A percentile compares a stretch with the other conserved stretches of the same genome.
phyloP scores from a whole-genome alignment of 2,888 invertebrate genomes.

The Drosophila anomelani region DNA sequence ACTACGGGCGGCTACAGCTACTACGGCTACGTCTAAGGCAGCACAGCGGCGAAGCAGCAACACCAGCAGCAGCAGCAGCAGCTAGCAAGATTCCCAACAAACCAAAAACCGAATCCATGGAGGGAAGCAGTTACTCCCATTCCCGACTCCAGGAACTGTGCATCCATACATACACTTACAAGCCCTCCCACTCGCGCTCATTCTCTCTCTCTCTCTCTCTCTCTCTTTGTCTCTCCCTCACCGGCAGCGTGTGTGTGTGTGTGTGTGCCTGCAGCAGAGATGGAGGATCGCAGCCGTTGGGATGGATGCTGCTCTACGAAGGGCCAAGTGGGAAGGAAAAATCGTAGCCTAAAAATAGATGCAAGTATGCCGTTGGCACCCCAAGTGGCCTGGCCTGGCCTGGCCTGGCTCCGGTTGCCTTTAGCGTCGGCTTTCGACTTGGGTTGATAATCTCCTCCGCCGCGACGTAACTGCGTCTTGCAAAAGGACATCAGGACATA shows the following conservation, averaged over 20 bases:
- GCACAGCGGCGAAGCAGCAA: conserved; percentile 4
- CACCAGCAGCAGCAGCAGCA: conserved; percentile 9
- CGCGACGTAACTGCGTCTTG: conserved; percentile 5
- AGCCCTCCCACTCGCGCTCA: background rate
- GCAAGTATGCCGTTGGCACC: conserved; percentile 52
- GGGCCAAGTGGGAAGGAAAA: conserved; percentile 73
- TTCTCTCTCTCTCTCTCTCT: background rate
- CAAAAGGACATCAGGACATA: conserved; percentile 6
- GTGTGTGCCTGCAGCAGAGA: background rate
- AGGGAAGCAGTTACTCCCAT: conserved; percentile 56
- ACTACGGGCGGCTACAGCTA: conserved; percentile 13
- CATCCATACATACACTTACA: background rate
- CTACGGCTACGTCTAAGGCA: conserved; percentile 39
- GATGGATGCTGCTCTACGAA: conserved; percentile 65
- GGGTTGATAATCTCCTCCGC: conserved; percentile 63
- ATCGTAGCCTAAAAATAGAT: conserved; percentile 76
- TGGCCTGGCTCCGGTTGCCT: conserved; percentile 45
- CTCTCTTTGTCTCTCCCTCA: background rate
- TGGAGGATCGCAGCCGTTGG: conserved; percentile 7
- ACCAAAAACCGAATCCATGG: conserved; percentile 33
- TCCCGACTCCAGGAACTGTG: conserved; percentile 33
- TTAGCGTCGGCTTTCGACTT: conserved; percentile 19
- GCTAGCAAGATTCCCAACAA: conserved; percentile 63
- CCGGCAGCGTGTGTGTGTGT: background rate
- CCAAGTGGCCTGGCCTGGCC: conserved; percentile 47